Base-by-base conservation (phyloP, 2,113 vertebrate genomes). In the Caranx ignobilis region DNA sequence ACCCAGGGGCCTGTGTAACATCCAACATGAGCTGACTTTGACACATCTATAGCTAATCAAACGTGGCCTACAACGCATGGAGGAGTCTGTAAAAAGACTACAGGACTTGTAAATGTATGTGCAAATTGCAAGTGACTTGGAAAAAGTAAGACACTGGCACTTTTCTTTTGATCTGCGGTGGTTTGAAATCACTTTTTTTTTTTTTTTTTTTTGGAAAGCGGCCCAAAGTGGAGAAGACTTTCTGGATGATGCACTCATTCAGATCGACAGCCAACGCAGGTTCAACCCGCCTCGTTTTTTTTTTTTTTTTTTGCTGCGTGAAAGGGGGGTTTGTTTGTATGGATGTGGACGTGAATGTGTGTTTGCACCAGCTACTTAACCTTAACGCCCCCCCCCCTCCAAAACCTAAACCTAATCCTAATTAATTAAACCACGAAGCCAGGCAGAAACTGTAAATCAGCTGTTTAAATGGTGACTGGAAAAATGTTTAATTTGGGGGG, bases 361-460 rank as follows among this genome's bases (percentile, higher is more conserved):
- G 48, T 62, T 66, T 45, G 32, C 52, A 60, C 45, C 45, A 37
- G 16, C 59, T 50, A 48, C 64, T 60, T 74, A 26, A 71, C 16
- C 35, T 45, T 16, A 52, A 47, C 15, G 11, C 59, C 65, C 61
- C 16, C 0, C 26, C 26, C 26, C 26, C 26, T 26, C 26, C 26
- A 26, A 47, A 59, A 68, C 54, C 32, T 31, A 18, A 63, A 50
- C 68, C 13, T 69, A 59, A 60, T 47, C 50, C 55, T 19, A 15
- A 21, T 71, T 37, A 67, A 9, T 21, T 68, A 21, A 62, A 74
- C 45, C 2, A 6, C 62, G 45, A 81, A 68, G 48, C 69, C 31
- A 31, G 18, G 31, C 21, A 61, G 55, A 50, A 56, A 62, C 26
- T 64, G 32, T 55, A 35, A 80, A 82, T 81, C 57, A 67, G 64